Conservation (phyloP, 1,140 invertebrate genomes). For the Meteorus sp. region DNA sequence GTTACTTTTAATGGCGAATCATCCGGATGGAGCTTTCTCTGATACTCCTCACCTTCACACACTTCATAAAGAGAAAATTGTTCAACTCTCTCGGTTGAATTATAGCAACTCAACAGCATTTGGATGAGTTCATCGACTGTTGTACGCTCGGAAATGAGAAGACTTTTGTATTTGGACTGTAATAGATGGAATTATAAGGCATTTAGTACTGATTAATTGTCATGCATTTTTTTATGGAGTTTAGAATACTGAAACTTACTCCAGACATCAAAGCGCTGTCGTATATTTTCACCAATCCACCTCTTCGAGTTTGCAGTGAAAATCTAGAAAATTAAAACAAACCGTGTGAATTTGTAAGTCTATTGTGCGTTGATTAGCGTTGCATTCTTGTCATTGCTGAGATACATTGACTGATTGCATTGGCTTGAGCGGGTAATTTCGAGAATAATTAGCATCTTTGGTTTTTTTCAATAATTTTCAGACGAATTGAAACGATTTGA, state of each 20-base stretch:
- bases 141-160: constrained; percentile 85
- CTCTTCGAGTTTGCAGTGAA: constrained; percentile 80
- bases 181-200: constrained; percentile 31
- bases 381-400: too few relatives aligned
- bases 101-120: constrained; percentile 83
- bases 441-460: too few relatives aligned
- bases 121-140: constrained; percentile 88
- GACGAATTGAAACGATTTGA: too few relatives aligned
- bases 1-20: constrained; percentile 84
- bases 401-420: too few relatives aligned
- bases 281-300: constrained; percentile 87
- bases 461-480: too few relatives aligned
- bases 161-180: constrained; percentile 87
- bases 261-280: constrained; percentile 87
- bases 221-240: background rate
- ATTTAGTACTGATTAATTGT: too few relatives aligned
- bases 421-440: too few relatives aligned
- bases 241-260: constrained; percentile 54
- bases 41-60: constrained; percentile 71
- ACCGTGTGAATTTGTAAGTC: background rate
- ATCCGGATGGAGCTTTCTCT: constrained; percentile 83
- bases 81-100: constrained; percentile 78
- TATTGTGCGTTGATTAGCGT: background rate
- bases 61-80: constrained; percentile 89
- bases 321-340: constrained; percentile 69